Evolutionary conservation across 1,140 invertebrate genomes (phyloP), one percentile per base, ranked within the genome.

Genomic region (Sycobia sp.): DNA sequence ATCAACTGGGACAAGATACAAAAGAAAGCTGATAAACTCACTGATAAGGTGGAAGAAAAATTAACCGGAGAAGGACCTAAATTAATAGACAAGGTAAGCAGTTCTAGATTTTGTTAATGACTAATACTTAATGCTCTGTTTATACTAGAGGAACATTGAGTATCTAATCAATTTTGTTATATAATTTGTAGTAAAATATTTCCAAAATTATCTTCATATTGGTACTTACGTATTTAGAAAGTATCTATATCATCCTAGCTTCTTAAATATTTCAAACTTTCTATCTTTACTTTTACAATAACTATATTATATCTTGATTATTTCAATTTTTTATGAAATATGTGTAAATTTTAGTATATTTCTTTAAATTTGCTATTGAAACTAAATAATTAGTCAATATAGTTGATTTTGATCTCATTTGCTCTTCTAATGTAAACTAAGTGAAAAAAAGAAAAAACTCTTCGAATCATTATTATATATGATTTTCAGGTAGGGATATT

Each of bases 1-100:
- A 86, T 94, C 55, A 91, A 97, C 79, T 96, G 94, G 94, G 89
- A 90, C 60, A 90, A 91, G 82, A 84, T 97, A 18, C 89, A 91
- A 62, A 89, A 86, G 67, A 90, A 91, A 73, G 86, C 92, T 4
- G 91, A 95, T 67, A 92, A 91, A 76, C 86, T 92, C 11, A 85
- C 87, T 29, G 90, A 93, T 67, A 91, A 90, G 81, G 87, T 94
- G 44, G 89, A 92, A 74, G 88, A 90, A 70, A 86, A 88, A 74
- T 83, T 90, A n/a, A 87, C 86, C 39, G 87, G 88, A 25, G 86
- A 89, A 77, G 87, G 85, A 65, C 85, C 87, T 41, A 88, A 85
- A 71, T 88, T 87, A 81, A 82, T 91, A 67, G 89, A 94, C 71
- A 94, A 94, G 88, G 91, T 93, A 84, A 67, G 20, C 41, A 38